These are phyloP conservation scores for Heliconius ethilla DNA, from an alignment of 2,888 invertebrate genomes.

Conservation along the genomic window DNA sequence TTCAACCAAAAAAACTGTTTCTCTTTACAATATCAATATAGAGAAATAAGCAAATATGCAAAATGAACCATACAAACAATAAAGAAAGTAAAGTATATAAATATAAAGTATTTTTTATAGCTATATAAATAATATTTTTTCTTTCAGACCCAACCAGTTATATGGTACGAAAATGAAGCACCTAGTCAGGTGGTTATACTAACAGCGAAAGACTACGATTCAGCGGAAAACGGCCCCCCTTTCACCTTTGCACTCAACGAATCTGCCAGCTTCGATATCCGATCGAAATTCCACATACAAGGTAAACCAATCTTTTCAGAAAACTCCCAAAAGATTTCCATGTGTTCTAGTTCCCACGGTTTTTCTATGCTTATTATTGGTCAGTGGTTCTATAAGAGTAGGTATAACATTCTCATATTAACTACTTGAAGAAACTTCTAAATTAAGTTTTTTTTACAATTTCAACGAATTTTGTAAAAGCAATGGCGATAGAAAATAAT, in stretches of 20 bases:
- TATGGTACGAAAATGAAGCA: conserved; percentile 91
- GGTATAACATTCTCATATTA: not conserved
- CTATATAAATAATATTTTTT: conserved; percentile 7
- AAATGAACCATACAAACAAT: no score
- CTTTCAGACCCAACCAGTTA: conserved; percentile 86
- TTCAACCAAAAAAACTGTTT: no score
- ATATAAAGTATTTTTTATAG: no score
- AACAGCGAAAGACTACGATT: conserved; percentile 90
- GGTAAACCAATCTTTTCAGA: conserved; percentile 62
- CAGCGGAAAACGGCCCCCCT: conserved; percentile 91
- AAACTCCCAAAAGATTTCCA: conserved; percentile 21
- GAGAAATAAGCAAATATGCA: no score
- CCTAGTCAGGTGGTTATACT: conserved; percentile 86
- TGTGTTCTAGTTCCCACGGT: conserved; percentile 29
- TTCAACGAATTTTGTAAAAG: not conserved
- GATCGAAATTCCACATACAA: conserved; percentile 86
- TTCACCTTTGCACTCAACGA: conserved; percentile 88
- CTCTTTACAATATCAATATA: no score
- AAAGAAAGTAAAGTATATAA: no score
- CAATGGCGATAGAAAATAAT: no score
- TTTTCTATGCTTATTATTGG: not conserved
- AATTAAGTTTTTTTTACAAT: not conserved
- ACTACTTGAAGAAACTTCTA: not conserved
- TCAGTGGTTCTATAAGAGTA: not conserved
- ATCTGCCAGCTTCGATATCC: conserved; percentile 85